phyloP scores from a whole-genome alignment of 1,140 invertebrate species.

The Neocloeon triangulifer region DNA sequence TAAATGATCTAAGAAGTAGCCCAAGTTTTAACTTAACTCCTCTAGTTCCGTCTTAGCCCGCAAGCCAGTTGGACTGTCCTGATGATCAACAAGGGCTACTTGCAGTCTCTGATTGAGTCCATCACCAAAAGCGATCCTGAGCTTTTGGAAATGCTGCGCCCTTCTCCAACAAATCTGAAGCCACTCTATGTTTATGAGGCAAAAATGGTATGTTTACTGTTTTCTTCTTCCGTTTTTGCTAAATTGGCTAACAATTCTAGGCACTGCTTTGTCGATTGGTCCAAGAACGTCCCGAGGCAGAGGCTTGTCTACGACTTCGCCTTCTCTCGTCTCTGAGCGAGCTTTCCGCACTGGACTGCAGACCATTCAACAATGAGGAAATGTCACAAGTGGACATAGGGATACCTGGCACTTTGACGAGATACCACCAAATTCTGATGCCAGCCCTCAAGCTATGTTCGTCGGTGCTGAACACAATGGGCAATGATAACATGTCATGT shows the following conservation, averaged over 20 bases:
- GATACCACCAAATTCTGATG: conserved; percentile 60
- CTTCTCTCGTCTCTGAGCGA: too few species aligned
- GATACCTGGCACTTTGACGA: too few species aligned
- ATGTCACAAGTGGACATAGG: too few species aligned
- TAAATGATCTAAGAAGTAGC: too few species aligned
- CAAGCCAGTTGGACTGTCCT: conserved; percentile 49
- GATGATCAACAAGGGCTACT: conserved; percentile 51
- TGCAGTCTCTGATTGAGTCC: conserved; percentile 63
- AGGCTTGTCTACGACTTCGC: too few species aligned
- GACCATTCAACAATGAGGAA: too few species aligned
- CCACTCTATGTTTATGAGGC: conserved; percentile 71
- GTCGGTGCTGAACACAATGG: conserved; percentile 55
- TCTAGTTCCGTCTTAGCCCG: conserved; percentile 46
- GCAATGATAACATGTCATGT: conserved; percentile 56
- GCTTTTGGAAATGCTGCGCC: conserved; percentile 40
- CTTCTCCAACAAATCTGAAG: conserved; percentile 39
- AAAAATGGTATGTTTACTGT: too few species aligned
- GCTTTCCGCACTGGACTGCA: too few species aligned
- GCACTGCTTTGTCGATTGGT: conserved; percentile 53
- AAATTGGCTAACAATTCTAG: too few species aligned
- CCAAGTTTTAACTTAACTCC: too few species aligned
- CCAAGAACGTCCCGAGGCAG: conserved; percentile 42
- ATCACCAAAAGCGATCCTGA: conserved; percentile 48
- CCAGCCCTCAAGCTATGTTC: conserved; percentile 58
- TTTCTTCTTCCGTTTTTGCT: too few species aligned